Evolutionary conservation across 2,888 invertebrate species (phyloP), one percentile per base, ranked within the genome.

Genomic region (Cephus spinipes): DNA sequence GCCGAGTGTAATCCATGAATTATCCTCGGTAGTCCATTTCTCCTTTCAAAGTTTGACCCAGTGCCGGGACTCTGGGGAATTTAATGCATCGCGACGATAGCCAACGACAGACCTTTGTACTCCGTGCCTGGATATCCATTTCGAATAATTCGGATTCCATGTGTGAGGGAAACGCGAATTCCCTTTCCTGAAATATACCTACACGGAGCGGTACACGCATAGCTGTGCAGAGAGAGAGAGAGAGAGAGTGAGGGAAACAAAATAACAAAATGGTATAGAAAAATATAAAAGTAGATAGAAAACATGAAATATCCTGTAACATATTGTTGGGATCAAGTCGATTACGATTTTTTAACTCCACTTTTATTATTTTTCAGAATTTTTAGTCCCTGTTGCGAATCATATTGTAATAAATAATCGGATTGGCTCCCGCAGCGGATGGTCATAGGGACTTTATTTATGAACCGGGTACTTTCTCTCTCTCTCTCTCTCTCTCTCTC

Each of bases 361-460:
- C 6, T 31, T 71, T 31, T 69, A 31, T 69, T 69, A 31, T 69
- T 69, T 69, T 69, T 69, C 31, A 15, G 12, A 30, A 69, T 69
- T 69, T 69, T 69, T 32, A 69, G 11, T 69, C 69, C 12, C 34
- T 73, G 69, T 34, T 33, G 33, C 32, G 73, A 73, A 74, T 73
- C 76, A 34, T 73, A 73, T 69, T 78, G 55, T 78, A 77, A 81
- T 81, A 81, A 82, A 82, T 80, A 81, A 83, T 81, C 73, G 68
- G 73, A 34, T 40, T 69, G 74, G 79, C 34, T 32, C 74, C 77
- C 81, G 74, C 79, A 79, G 78, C 80, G 80, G 80, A 84, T 83
- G 80, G 83, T 81, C 79, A 77, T 77, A 77, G 71, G 81, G 74
- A 82, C 81, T 84, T 83, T 83, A 83, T 83, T 83, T 83, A 82